phyloP scores from a whole-genome alignment of 2,888 invertebrate species.

The Geophilus truncorum region DNA sequence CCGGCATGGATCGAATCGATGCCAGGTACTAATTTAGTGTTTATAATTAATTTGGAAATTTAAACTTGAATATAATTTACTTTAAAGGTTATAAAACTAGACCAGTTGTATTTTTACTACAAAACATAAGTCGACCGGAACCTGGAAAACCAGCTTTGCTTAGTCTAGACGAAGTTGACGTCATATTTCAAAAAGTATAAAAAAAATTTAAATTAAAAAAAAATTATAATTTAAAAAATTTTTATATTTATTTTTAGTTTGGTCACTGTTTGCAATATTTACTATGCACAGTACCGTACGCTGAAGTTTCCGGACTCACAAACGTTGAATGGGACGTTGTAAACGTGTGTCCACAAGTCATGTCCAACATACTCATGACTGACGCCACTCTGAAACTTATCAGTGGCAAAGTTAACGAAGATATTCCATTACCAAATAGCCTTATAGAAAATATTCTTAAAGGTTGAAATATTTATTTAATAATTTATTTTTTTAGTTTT shows the following conservation, averaged over 20 bases:
- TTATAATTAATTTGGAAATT: neutral
- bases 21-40: neutral
- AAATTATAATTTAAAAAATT: no score
- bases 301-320: constrained; percentile 73
- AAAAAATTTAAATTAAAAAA: no score
- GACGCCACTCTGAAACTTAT: constrained; percentile 57
- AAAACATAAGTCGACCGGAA: constrained; percentile 68
- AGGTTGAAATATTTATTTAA: constrained; percentile 40
- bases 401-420: constrained; percentile 68
- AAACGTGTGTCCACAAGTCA: constrained; percentile 73
- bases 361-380: constrained; percentile 74
- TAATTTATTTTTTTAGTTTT: neutral
- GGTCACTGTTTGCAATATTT: constrained; percentile 82
- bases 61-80: neutral
- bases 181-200: constrained; percentile 72
- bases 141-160: constrained; percentile 64
- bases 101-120: constrained; percentile 75
- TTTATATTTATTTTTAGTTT: constrained; percentile 55
- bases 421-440: constrained; percentile 64
- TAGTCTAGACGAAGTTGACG: constrained; percentile 67
- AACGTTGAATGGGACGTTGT: constrained; percentile 93
- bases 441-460: constrained; percentile 60
- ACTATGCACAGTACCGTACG: constrained; percentile 70
- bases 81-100: constrained; percentile 50
- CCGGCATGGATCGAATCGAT: constrained; percentile 29